Percentiles rank a stretch among this genome's conserved stretches.
These are phyloP conservation scores for Notothenia rossii DNA, from an alignment of 2,113 vertebrate species.

Conservation along the genomic window DNA sequence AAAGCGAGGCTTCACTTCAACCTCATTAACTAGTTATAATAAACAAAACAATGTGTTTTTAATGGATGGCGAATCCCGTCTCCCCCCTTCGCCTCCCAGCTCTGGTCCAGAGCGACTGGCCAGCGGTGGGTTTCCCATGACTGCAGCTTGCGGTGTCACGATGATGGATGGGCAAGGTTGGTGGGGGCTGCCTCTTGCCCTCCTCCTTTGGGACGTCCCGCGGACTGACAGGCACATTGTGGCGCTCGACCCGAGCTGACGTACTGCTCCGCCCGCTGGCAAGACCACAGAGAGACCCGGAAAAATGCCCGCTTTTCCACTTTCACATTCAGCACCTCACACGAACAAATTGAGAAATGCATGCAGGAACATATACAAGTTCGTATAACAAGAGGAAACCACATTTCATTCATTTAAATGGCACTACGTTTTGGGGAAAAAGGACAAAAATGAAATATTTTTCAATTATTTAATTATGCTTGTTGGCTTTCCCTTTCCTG, in stretches of 20 bases:
- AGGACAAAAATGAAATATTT: too few relatives aligned
- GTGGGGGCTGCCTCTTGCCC: constrained; percentile 77
- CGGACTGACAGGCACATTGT: constrained; percentile 82
- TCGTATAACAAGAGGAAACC: constrained; percentile 1
- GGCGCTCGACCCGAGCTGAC: constrained; percentile 62
- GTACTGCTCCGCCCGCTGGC: constrained; percentile 72
- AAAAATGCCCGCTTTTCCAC: constrained; percentile 63
- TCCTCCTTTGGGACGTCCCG: constrained; percentile 81
- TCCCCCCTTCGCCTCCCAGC: constrained; percentile 43
- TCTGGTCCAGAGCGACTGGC: constrained; percentile 69
- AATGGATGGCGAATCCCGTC: constrained; percentile 66
- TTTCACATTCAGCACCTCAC: constrained; percentile 49
- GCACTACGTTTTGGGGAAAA: too few relatives aligned
- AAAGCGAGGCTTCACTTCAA: constrained; percentile 75
- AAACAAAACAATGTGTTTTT: constrained; percentile 82
- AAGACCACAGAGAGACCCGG: constrained; percentile 56
- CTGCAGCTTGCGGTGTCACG: constrained; percentile 79
- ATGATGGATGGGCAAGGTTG: constrained; percentile 86
- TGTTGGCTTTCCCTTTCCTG: too few relatives aligned
- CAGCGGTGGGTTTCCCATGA: constrained; percentile 80
- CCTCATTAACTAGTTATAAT: constrained; percentile 81
- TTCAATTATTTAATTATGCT: too few relatives aligned
- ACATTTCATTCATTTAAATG: not conserved
- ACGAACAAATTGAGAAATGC: not conserved
- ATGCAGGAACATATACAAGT: not conserved